Percentiles rank a stretch among this genome's conserved stretches.
Conservation (phyloP, 2,888 invertebrate genomes). For the Xanthorhoe spadicearia region DNA sequence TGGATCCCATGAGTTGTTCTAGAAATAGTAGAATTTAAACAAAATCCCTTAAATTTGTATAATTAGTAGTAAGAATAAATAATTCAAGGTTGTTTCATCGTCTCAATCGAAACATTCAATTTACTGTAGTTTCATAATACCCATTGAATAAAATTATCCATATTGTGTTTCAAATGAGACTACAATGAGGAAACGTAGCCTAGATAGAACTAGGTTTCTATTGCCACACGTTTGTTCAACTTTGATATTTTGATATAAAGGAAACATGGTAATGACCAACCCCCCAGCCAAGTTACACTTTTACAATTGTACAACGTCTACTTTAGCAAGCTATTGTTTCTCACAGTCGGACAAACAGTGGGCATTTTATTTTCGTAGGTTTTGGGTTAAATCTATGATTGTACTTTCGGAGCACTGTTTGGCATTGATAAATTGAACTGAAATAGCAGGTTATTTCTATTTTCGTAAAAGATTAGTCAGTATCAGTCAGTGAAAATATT, state of each 20-base stretch:
- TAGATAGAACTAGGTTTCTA: constrained; percentile 31
- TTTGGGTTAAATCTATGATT: constrained; percentile 7
- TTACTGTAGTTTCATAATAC: background rate
- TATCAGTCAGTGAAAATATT: background rate
- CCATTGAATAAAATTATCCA: constrained; percentile 16
- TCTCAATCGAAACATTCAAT: background rate
- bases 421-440: constrained; percentile 18
- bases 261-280: no score
- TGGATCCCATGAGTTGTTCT: no score
- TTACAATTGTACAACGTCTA: no score
- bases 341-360: background rate
- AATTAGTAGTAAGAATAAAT: no score
- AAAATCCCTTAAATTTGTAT: no score
- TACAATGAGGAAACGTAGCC: constrained; percentile 35
- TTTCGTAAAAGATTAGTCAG: background rate
- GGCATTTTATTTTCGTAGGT: constrained; percentile 6
- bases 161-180: constrained; percentile 32
- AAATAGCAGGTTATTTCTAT: background rate
- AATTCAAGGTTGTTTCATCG: background rate
- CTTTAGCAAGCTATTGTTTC: background rate
- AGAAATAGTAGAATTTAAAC: no score
- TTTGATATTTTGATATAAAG: no score
- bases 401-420: constrained; percentile 5
- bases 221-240: background rate
- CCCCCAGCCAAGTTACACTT: no score